Conservation (phyloP, 2,113 vertebrate species). For the Antechinus flavipes region DNA sequence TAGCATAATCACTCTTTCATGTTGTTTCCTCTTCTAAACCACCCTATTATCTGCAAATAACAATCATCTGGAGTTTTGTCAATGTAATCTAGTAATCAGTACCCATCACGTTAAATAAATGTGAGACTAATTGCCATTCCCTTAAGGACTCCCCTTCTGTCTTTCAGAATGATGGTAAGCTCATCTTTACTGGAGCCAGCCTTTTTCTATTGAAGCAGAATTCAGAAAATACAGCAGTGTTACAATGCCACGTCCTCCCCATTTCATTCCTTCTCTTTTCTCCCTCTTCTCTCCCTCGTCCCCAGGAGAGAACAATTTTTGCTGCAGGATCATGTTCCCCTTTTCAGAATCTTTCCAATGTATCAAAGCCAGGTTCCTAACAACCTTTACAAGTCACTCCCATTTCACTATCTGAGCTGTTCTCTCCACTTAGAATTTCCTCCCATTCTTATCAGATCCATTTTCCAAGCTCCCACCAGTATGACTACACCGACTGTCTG, state of each 20-base stretch:
- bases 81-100: slow-evolving; percentile 9
- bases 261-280: not conserved
- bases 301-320: not conserved
- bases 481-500: not conserved
- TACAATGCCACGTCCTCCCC: not conserved
- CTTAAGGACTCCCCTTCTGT: not conserved
- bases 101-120: not conserved
- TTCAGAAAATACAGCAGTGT: slow-evolving; percentile 2
- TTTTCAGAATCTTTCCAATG: not conserved
- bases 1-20: not conserved
- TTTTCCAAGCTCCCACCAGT: not conserved
- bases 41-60: slow-evolving; percentile 31
- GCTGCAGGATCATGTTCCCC: not conserved
- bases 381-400: not conserved
- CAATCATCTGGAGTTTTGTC: not conserved
- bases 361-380: not conserved
- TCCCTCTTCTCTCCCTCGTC: not conserved
- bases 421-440: not conserved
- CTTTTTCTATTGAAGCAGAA: not conserved
- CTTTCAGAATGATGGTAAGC: slow-evolving; percentile 23
- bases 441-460: not conserved
- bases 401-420: not conserved
- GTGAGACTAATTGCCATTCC: slow-evolving; percentile 17
- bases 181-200: not conserved
- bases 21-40: not conserved